Base-by-base conservation (phyloP, 2,113 vertebrate genomes). In the human (Homo sapiens) region DNA sequence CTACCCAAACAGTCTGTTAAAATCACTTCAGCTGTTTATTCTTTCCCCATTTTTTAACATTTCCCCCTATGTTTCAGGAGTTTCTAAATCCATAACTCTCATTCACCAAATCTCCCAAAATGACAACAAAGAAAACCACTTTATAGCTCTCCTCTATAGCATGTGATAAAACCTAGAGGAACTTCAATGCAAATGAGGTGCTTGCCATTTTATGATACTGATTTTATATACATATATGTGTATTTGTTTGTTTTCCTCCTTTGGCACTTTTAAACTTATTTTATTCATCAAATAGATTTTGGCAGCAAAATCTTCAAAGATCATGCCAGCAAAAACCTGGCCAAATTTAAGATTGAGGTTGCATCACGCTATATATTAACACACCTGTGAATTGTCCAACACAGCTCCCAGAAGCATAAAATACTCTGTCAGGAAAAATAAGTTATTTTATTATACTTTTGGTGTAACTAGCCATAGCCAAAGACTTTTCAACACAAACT, bases 391-490 rank as follows among this genome's bases (percentile, higher is more conserved):
- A 91, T 66, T 68, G 45, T 88, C 59, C 55, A 90, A 59, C 57
- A 82, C 75, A 76, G 27, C 55, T 88, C 66, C 68, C 83, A 81
- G 59, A 87, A 96, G 68, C 68, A 92, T 90, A 92, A 97, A 97
- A 45, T 57, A 66, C 30, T 94, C 83, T 75, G 22, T 55, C 55
- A 32, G 76, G 90, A 89, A 94, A 97, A 93, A 30, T 93, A 96
- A 91, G 75, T 93, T 93, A 90, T 95, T 97, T 97, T 94, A 97
- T 85, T 66, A 55, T 25, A 52, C 66, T 27, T 92, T 79, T 30
- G 27, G 75, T 72, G n/a, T 87, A 98, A 84, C 45, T 96, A 88
- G 20, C 70, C 48, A 72, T 48, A 57, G 6, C 30, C 93, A 83
- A 80, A 13, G 72, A 72, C 80, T 88, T 97, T 97, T 96, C 93